These are phyloP conservation scores for Rhinichthys osculus DNA, from an alignment of 2,797 vertebrate genomes.

Conservation along the genomic window DNA sequence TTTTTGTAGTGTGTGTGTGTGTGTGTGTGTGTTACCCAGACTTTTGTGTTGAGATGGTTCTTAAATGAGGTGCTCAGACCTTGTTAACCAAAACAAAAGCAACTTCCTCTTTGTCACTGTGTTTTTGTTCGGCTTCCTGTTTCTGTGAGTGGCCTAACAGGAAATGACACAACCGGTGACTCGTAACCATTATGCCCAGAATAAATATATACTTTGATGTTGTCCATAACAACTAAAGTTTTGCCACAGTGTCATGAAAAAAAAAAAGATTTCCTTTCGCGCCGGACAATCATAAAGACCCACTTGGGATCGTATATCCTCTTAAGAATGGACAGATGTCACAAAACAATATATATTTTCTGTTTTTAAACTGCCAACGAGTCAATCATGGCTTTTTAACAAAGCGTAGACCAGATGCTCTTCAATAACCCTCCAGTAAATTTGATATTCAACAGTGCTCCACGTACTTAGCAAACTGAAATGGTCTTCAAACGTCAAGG, in stretches of 20 bases:
- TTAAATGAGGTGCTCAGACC: slow-evolving; percentile 47
- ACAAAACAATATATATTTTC: not conserved
- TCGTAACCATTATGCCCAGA: slow-evolving; percentile 46
- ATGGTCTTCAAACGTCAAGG: not conserved
- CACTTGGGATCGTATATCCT: slow-evolving; percentile 22
- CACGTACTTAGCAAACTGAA: not conserved
- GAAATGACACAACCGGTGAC: slow-evolving; percentile 66
- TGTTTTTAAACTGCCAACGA: not conserved
- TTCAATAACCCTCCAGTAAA: not conserved
- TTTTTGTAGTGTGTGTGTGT: not conserved
- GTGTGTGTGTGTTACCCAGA: not conserved
- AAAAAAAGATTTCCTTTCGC: slow-evolving; percentile 23
- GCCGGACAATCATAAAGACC: not conserved
- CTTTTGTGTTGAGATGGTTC: slow-evolving; percentile 18
- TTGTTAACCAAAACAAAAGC: slow-evolving; percentile 65
- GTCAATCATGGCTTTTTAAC: not conserved
- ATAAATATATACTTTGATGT: slow-evolving; percentile 49
- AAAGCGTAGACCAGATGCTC: not conserved
- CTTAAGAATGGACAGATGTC: slow-evolving; percentile 13
- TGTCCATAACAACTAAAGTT: slow-evolving; percentile 34
- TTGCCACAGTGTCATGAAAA: slow-evolving; percentile 9
- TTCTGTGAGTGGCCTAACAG: slow-evolving; percentile 73
- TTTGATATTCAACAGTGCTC: not conserved
- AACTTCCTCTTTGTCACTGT: slow-evolving; percentile 72
- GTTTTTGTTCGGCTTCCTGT: slow-evolving; percentile 81